Base-by-base conservation (phyloP, 2,888 invertebrate genomes). In the Cordilura impudica region DNA sequence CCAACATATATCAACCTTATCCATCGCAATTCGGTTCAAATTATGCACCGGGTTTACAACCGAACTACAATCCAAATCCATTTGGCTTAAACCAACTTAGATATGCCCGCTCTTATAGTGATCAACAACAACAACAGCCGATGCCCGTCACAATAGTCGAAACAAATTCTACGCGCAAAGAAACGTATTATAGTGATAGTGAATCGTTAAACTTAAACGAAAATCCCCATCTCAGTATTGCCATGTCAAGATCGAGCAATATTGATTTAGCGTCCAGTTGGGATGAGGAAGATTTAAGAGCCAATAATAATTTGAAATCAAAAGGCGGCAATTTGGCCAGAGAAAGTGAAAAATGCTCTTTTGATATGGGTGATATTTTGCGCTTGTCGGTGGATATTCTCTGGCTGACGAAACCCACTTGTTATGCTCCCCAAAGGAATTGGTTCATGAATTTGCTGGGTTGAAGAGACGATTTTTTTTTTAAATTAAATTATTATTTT, bases 131-230 rank as follows among this genome's bases (percentile, higher is more conserved):
- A n/a, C 47, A 87, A 19, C 86, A 87, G 60, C 87, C 87, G 0
- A 86, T 86, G 60, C 87, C 87, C 0, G 60, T 86, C 5, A 82
- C 84, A 0, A 83, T 87, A 0, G 87, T 87, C 4, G 88, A 88
- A 66, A 88, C 88, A 0, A 87, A 87, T 18, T 87, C 88, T 0
- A 88, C 88, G 0, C 86, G 88, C 21, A 87, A 87, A 58, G 88
- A 87, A 23, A 87, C 83, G 35, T 88, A 88, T 29, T 87, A 83
- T 29, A 82, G 82, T 35, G 88, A 88, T 66, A 85, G 82, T 16
- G 86, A 87, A 23, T 82, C 73, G 81, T 82, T 19, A 2, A 63
- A 51, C 6, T 43, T 35, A 16, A 19, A 67, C 47, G 74, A 75
- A 60, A 14, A 63, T 14, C 39, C 69, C 2, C 58, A 61, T 8